These are phyloP conservation scores for Epistrophe eligans DNA, from an alignment of 2,888 invertebrate genomes.

Conservation along the genomic window DNA sequence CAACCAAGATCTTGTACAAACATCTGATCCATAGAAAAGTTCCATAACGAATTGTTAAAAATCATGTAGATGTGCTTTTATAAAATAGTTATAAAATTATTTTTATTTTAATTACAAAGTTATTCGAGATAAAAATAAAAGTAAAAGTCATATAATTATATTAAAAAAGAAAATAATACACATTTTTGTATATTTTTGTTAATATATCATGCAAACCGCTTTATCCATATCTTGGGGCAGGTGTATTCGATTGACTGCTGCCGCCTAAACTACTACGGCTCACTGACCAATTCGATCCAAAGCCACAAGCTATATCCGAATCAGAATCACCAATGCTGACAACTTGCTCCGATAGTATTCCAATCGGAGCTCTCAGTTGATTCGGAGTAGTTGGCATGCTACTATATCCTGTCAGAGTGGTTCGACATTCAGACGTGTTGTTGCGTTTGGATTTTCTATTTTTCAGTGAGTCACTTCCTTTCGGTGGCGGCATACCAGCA, in stretches of 20 bases:
- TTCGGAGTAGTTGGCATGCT: conserved; percentile 90
- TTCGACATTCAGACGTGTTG: conserved; percentile 80
- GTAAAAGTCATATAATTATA: not conserved
- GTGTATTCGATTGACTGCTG: conserved; percentile 63
- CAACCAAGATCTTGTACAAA: no score
- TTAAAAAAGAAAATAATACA: conserved; percentile 9
- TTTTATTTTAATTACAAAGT: not conserved
- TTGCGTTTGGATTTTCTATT: conserved; percentile 88
- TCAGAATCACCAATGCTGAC: conserved; percentile 87
- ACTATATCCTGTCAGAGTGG: conserved; percentile 83
- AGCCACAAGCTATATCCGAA: conserved; percentile 94
- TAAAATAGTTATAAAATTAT: not conserved
- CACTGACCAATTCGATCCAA: conserved; percentile 89
- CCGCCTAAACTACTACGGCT: conserved; percentile 77
- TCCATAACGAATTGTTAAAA: no score
- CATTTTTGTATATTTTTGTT: conserved; percentile 12
- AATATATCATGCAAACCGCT: not conserved
- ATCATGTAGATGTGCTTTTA: no score
- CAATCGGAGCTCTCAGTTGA: conserved; percentile 84
- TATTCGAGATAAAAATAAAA: not conserved
- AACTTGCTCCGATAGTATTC: conserved; percentile 76
- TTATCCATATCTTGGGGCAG: conserved; percentile 75
- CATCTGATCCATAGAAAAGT: no score
- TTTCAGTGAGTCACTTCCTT: conserved; percentile 87
- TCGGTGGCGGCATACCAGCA: conserved; percentile 90